Conservation (phyloP, 2,113 vertebrate species). For the Seriola quinqueradiata region DNA sequence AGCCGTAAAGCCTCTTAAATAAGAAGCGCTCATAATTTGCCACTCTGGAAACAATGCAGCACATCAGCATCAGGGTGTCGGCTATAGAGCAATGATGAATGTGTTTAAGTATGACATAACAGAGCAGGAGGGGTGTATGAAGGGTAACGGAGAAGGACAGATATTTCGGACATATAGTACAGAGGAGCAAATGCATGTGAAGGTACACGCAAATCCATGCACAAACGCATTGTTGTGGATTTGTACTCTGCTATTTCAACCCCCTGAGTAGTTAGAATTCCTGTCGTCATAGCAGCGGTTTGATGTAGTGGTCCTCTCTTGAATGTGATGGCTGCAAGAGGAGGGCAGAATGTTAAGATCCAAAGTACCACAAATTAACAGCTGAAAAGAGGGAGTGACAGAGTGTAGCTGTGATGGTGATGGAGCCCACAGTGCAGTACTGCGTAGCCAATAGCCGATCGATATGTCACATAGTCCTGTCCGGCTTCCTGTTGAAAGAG, state of each 20-base stretch:
- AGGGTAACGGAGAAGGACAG: constrained; percentile 35
- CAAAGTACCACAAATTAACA: constrained; percentile 67
- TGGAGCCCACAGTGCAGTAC: constrained; percentile 70
- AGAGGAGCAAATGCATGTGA: constrained; percentile 24
- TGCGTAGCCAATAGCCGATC: constrained; percentile 66
- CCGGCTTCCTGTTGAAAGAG: constrained; percentile 45
- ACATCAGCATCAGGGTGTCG: constrained; percentile 35
- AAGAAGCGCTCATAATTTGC: constrained; percentile 62
- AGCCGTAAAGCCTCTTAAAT: constrained; percentile 70
- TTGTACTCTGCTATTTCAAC: constrained; percentile 1
- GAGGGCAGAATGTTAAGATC: constrained; percentile 63
- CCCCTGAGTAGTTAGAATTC: constrained; percentile 50
- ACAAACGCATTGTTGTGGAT: constrained; percentile 19
- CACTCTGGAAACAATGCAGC: constrained; percentile 49
- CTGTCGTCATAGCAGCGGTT: constrained; percentile 52
- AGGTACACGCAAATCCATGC: constrained; percentile 5
- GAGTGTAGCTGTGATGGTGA: constrained; percentile 56
- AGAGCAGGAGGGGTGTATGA: constrained; percentile 28
- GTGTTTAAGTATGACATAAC: constrained; percentile 29
- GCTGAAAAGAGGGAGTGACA: constrained; percentile 73
- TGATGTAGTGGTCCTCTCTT: constrained; percentile 66
- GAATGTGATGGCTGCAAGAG: constrained; percentile 66
- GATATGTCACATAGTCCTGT: constrained; percentile 72
- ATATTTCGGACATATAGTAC: constrained; percentile 30
- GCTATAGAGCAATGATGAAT: constrained; percentile 36